Percentiles rank a stretch among this genome's conserved stretches.
These are phyloP conservation scores for Macaca nemestrina DNA, from an alignment of 2,113 vertebrate species.

Conservation along the genomic window DNA sequence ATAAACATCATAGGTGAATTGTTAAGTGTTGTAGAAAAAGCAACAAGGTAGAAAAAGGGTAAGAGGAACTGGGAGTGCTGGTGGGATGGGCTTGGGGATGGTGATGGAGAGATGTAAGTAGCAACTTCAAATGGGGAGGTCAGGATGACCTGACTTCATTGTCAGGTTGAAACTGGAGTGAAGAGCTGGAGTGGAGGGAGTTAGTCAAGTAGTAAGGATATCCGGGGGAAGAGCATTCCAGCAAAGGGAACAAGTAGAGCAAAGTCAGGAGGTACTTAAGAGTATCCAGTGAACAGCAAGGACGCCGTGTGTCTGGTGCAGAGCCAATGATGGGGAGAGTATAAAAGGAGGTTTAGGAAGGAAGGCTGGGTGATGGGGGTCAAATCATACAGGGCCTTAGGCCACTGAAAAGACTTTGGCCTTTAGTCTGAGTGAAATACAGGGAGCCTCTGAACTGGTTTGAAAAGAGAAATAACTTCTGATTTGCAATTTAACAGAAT, in stretches of 20 bases:
- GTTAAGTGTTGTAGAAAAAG: not conserved
- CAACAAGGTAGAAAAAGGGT: not conserved
- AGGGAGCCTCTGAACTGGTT: not conserved
- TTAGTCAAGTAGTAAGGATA: not conserved
- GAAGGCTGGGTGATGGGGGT: not conserved
- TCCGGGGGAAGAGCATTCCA: not conserved
- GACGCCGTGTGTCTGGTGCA: not conserved
- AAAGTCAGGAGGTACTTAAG: not conserved
- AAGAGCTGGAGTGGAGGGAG: not conserved
- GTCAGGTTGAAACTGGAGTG: not conserved
- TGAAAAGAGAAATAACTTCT: not conserved
- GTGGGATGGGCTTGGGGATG: not conserved
- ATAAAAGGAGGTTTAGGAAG: not conserved
- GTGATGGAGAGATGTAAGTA: not conserved
- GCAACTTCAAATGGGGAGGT: constrained; percentile 11
- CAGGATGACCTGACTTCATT: not conserved
- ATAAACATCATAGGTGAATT: not conserved
- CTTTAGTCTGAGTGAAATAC: not conserved
- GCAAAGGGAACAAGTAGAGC: not conserved
- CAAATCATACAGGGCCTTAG: not conserved
- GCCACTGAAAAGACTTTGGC: not conserved
- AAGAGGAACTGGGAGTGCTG: not conserved
- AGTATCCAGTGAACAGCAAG: not conserved
- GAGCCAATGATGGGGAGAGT: not conserved
- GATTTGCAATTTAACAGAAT: constrained; percentile 8